Percentiles rank a stretch among this genome's conserved stretches.
These are phyloP conservation scores for Triplophysa siluroides DNA, from an alignment of 2,113 vertebrate genomes.

Conservation along the genomic window DNA sequence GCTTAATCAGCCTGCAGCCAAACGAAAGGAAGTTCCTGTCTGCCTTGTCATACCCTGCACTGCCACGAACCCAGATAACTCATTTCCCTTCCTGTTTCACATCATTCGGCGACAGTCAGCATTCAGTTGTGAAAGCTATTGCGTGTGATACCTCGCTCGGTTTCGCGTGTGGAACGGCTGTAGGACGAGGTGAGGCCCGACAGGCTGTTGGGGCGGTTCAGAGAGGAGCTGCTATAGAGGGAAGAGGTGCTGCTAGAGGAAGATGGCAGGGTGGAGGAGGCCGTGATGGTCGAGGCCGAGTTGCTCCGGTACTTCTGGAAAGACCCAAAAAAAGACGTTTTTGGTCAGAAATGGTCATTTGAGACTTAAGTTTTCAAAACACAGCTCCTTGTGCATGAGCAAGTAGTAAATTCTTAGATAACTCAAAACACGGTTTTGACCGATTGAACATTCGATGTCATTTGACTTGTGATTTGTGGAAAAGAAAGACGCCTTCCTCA, in stretches of 20 bases:
- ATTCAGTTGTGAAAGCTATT: neutral
- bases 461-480: too few relatives aligned
- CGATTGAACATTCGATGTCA: too few relatives aligned
- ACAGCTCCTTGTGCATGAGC: too few relatives aligned
- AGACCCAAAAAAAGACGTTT: neutral
- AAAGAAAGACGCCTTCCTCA: conserved; percentile 58
- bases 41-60: neutral
- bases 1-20: neutral
- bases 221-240: conserved; percentile 77
- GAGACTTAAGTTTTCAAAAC: neutral
- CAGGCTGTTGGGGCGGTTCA: conserved; percentile 85
- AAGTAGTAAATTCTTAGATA: too few relatives aligned
- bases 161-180: conserved; percentile 85
- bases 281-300: conserved; percentile 74
- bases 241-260: conserved; percentile 74
- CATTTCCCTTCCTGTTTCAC: conserved; percentile 9
- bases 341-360: neutral
- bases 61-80: neutral
- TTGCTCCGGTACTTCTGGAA: conserved; percentile 82
- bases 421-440: too few relatives aligned
- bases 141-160: conserved; percentile 83
- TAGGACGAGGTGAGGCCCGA: conserved; percentile 92
- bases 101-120: neutral
- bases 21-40: conserved; percentile 15
- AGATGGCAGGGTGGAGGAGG: conserved; percentile 74